These are phyloP conservation scores for Oryctes rhinoceros DNA, from an alignment of 1,140 invertebrate species.

Conservation along the genomic window DNA sequence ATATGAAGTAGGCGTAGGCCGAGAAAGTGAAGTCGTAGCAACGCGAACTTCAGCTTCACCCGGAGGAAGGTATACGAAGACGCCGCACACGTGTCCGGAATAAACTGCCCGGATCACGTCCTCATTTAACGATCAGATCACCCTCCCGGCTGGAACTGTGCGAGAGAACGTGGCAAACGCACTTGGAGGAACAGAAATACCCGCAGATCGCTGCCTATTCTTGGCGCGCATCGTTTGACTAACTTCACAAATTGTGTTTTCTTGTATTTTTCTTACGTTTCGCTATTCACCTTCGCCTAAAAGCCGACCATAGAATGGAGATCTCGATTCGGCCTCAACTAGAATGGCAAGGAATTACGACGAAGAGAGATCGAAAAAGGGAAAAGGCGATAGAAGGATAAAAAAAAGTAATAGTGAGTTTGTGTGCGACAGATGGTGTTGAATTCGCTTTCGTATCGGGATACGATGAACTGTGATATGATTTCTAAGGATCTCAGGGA, in stretches of 20 bases:
- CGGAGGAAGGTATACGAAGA: background rate
- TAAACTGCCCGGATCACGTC: slow-evolving; percentile 51
- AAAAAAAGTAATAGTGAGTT: background rate
- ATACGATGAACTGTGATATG: background rate
- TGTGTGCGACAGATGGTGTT: background rate
- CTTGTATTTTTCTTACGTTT: background rate
- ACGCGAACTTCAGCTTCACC: background rate
- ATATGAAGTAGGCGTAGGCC: background rate
- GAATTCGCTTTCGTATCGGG: background rate
- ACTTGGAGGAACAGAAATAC: background rate
- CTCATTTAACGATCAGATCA: slow-evolving; percentile 48
- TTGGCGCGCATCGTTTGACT: background rate
- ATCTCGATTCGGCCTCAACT: background rate
- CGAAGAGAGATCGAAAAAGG: background rate
- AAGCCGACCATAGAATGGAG: background rate
- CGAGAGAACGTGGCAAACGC: background rate
- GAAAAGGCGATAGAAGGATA: background rate
- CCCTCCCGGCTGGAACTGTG: background rate
- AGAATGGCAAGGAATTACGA: background rate
- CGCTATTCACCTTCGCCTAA: background rate
- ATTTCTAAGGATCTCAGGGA: background rate
- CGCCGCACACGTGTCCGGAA: slow-evolving; percentile 49
- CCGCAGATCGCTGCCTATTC: background rate
- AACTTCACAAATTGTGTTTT: slow-evolving; percentile 22
- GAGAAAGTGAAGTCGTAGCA: slow-evolving; percentile 39